These are phyloP conservation scores for Nebria salina DNA, from an alignment of 2,888 invertebrate genomes.

Conservation along the genomic window DNA sequence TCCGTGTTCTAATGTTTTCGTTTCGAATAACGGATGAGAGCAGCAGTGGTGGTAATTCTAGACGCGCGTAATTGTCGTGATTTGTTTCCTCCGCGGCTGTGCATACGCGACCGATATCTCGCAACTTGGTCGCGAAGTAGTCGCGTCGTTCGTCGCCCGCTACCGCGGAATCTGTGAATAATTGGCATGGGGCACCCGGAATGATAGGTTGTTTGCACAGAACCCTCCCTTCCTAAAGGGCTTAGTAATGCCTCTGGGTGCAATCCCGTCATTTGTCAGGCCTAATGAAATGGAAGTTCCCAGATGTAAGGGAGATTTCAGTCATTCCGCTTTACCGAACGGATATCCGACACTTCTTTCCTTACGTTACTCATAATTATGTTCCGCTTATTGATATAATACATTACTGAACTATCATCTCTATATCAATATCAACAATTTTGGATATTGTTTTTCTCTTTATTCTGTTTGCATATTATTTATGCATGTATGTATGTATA, in stretches of 20 bases:
- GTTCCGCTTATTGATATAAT: constrained; percentile 22
- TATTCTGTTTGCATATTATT: background rate
- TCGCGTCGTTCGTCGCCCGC: constrained; percentile 16
- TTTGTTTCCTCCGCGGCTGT: constrained; percentile 32
- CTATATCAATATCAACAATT: background rate
- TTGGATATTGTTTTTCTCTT: background rate
- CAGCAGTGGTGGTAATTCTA: constrained; percentile 4
- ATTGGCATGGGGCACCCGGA: constrained; percentile 41
- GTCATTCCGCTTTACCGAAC: constrained; percentile 42
- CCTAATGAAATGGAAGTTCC: constrained; percentile 44
- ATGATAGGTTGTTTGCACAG: constrained; percentile 45
- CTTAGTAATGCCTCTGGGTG: constrained; percentile 45
- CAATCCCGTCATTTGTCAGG: constrained; percentile 43
- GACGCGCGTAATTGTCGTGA: constrained; percentile 30
- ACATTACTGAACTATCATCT: background rate
- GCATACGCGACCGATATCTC: constrained; percentile 28
- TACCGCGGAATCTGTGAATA: constrained; percentile 35
- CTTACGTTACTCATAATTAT: constrained; percentile 40
- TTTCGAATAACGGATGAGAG: constrained; percentile 19
- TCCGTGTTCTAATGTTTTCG: constrained; percentile 5
- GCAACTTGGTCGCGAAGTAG: constrained; percentile 31
- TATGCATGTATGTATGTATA: background rate
- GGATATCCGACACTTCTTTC: constrained; percentile 42
- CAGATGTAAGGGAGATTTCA: constrained; percentile 42
- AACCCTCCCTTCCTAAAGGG: constrained; percentile 44